phyloP scores from a whole-genome alignment of 2,888 invertebrate genomes.

The Zygothrica quintamaculata region DNA sequence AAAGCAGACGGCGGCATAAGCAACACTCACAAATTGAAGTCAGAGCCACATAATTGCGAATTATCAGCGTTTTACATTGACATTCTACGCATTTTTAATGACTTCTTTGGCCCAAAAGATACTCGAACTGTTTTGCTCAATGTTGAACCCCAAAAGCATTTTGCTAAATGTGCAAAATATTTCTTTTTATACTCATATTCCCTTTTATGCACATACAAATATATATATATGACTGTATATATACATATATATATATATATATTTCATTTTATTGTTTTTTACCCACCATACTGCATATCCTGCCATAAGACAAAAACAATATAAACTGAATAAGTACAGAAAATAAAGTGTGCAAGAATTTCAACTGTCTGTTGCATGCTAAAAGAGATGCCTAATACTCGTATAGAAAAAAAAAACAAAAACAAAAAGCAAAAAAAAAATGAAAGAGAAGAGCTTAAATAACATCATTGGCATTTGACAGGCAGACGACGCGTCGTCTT shows the following conservation, averaged over 20 bases:
- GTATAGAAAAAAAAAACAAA: too few relatives aligned
- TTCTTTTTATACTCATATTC: constrained; percentile 15
- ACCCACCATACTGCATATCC: constrained; percentile 27
- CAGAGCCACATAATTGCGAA: constrained; percentile 62
- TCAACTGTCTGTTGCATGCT: constrained; percentile 52
- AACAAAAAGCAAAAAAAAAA: constrained; percentile 7
- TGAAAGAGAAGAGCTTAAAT: constrained; percentile 40
- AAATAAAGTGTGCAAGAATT: constrained; percentile 21
- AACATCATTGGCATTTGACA: constrained; percentile 71
- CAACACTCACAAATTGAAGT: constrained; percentile 4
- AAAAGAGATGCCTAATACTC: constrained; percentile 32
- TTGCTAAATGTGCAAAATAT: constrained; percentile 25
- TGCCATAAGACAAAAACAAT: constrained; percentile 23
- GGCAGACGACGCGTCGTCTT: constrained; percentile 52
- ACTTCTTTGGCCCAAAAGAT: constrained; percentile 54
- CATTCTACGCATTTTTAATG: constrained; percentile 72
- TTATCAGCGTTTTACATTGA: constrained; percentile 73
- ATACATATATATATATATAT: constrained; percentile 1
- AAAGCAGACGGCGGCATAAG: background rate
- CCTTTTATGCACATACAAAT: too few relatives aligned
- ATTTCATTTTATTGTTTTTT: constrained; percentile 6
- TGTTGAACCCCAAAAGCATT: constrained; percentile 14
- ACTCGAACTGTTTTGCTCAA: background rate
- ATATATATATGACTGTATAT: background rate
- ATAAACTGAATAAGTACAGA: background rate